A percentile compares a stretch with the other conserved stretches of the same genome.
phyloP scores from a whole-genome alignment of 2,888 invertebrate species.

The Phragmatobia fuliginosa region DNA sequence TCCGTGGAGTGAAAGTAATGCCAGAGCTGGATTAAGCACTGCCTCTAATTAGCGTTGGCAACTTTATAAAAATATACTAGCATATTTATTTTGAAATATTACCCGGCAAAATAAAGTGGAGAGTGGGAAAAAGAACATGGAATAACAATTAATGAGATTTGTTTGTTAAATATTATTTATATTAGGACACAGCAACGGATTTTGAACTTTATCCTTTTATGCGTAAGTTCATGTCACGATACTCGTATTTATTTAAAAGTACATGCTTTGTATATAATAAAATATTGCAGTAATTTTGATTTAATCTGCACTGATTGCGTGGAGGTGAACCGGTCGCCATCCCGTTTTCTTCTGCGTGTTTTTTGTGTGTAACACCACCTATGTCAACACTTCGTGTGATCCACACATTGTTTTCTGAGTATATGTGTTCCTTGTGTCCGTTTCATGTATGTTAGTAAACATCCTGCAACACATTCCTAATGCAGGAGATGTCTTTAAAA shows the following conservation, averaged over 20 bases:
- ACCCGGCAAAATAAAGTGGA: neutral
- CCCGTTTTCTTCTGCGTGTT: too few relatives aligned
- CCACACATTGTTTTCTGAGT: too few relatives aligned
- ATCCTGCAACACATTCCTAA: too few relatives aligned
- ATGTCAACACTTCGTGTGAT: too few relatives aligned
- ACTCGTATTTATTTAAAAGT: neutral
- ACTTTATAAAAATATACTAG: neutral
- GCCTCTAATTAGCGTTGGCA: neutral
- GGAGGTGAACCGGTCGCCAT: too few relatives aligned
- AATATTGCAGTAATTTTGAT: too few relatives aligned
- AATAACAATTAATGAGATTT: neutral
- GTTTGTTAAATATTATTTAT: neutral
- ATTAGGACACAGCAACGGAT: neutral
- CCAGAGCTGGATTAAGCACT: conserved; percentile 1
- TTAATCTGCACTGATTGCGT: too few relatives aligned
- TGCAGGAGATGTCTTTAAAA: too few relatives aligned
- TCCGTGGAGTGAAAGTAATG: conserved; percentile 3
- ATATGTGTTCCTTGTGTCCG: too few relatives aligned
- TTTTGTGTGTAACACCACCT: too few relatives aligned
- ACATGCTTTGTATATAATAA: too few relatives aligned
- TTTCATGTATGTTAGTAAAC: too few relatives aligned
- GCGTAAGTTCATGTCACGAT: neutral
- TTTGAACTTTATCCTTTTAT: neutral
- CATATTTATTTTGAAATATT: neutral
- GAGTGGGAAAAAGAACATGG: neutral